Evolutionary conservation across 1,140 invertebrate species (phyloP).

Genomic region (Papilio helenus): DNA sequence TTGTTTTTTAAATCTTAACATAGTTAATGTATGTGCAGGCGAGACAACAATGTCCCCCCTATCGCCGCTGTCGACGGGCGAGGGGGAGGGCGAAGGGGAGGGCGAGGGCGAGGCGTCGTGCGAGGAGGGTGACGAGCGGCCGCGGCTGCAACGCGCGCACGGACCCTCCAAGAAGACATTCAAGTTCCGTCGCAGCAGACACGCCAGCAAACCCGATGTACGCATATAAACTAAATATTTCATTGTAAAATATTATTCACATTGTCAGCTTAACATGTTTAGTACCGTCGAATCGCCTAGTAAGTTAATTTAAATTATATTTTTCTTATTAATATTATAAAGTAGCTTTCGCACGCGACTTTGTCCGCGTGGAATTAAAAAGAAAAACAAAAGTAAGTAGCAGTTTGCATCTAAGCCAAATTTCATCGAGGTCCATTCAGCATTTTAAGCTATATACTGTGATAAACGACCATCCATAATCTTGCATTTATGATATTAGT

Average conservation of each 20-base stretch:
- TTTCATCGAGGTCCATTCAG: too few species aligned
- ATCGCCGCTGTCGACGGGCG: constrained; percentile 87
- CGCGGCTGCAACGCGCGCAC: constrained; percentile 94
- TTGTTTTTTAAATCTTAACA: neutral
- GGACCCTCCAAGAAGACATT: constrained; percentile 97
- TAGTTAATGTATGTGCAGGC: constrained; percentile 66
- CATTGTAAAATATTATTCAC: neutral
- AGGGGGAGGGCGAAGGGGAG: constrained; percentile 43
- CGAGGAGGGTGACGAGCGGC: constrained; percentile 78
- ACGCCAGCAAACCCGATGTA: constrained; percentile 75
- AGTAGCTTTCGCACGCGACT: too few species aligned
- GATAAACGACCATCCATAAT: too few species aligned
- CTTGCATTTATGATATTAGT: too few species aligned
- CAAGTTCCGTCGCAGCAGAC: constrained; percentile 91
- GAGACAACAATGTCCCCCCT: constrained; percentile 89
- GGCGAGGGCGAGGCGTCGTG: constrained; percentile 10
- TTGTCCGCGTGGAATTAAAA: too few species aligned
- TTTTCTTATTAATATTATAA: too few species aligned
- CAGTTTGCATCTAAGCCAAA: too few species aligned
- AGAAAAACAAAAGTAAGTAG: too few species aligned
- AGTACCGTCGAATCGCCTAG: too few species aligned
- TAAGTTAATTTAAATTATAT: too few species aligned
- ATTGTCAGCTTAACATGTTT: neutral
- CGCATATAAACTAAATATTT: neutral
- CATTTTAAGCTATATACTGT: too few species aligned